These are phyloP conservation scores for Macrostomum lignano DNA, from an alignment of 1,140 invertebrate species.

Conservation along the genomic window DNA sequence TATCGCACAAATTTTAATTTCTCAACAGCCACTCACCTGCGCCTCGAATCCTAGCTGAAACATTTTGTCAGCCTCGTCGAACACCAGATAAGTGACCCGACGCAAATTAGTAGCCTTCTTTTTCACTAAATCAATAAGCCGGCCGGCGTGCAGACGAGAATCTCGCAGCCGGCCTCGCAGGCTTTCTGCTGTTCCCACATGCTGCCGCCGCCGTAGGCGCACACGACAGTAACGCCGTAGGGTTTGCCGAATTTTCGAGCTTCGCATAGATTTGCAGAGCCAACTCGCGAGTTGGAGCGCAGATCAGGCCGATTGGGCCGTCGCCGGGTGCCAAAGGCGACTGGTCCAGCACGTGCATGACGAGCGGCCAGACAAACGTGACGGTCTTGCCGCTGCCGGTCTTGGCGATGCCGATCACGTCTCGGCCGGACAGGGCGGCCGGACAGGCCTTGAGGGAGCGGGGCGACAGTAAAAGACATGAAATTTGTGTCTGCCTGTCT, in stretches of 20 bases:
- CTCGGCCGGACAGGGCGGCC: constrained; percentile 51
- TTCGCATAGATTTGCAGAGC: constrained; percentile 85
- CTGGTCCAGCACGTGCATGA: constrained; percentile 89
- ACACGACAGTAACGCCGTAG: constrained; percentile 76
- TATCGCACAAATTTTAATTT: too few species aligned
- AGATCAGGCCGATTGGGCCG: constrained; percentile 76
- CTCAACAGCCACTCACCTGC: too few species aligned
- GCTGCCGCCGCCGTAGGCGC: constrained; percentile 86
- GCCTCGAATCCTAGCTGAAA: constrained; percentile 88
- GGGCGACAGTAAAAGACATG: too few species aligned
- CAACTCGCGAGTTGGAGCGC: constrained; percentile 83
- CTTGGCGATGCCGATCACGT: constrained; percentile 52
- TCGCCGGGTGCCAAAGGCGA: constrained; percentile 39
- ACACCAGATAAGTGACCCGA: constrained; percentile 73
- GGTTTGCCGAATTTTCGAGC: constrained; percentile 80
- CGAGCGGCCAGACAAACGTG: constrained; percentile 79
- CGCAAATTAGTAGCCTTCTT: constrained; percentile 73
- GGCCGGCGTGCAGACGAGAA: constrained; percentile 68
- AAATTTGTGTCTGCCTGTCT: too few species aligned
- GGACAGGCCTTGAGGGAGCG: constrained; percentile 47
- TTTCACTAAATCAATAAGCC: constrained; percentile 90
- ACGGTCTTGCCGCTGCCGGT: constrained; percentile 90
- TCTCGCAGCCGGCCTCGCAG: constrained; percentile 69
- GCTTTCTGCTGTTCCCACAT: constrained; percentile 95
- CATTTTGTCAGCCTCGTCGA: constrained; percentile 96